Evolutionary conservation across 1,140 invertebrate genomes (phyloP), one percentile per base, ranked within the genome.

Genomic region (Hycleus phaleratus): DNA sequence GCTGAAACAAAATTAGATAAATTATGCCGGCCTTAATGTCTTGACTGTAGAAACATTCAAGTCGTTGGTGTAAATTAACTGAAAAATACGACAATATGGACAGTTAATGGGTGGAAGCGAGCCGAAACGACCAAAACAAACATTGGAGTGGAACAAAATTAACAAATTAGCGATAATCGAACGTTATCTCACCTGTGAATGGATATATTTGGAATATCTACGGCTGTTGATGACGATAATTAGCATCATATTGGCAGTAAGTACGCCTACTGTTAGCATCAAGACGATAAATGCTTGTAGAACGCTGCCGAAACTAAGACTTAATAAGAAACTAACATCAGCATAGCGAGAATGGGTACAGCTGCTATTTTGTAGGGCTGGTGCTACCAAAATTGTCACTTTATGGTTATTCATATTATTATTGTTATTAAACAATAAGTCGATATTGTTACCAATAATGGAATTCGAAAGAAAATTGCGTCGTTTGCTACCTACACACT

Each of bases 201-300:
- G 87, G 61, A 91, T 90, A 70, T 89, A 90, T 70, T 87, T 88
- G 58, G 85, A 83, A 71, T 90, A 91, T 52, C 86, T 77, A 24
- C 85, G 77, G 71, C 85, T 90, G 72, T 90, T 91, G 64, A 91
- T 82, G 11, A 91, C 87, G 60, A 87, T 84, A 59, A 91, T 89
- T n/a, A 90, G 80, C 46, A 90, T 74, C 9, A 87, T 74, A 73
- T 91, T 91, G 12, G 86, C 86, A 7, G 82, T 81, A 11, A 90
- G 81, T 53, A 90, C 88, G 9, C 85, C 85, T 67, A 87, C 77
- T 25, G 87, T 88, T 26, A 90, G 73, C 2, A 84, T 68, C 40
- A 90, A 77, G 61, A 91, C 86, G 52, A 90, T 78, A n/a, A 85
- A 73, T 0, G 86, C 86, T 65, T 88, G 85, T 11, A 88, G 65